A percentile compares a stretch with the other conserved stretches of the same genome.
These are phyloP conservation scores for Bombus breviceps DNA, from an alignment of 1,140 invertebrate genomes.

Conservation along the genomic window DNA sequence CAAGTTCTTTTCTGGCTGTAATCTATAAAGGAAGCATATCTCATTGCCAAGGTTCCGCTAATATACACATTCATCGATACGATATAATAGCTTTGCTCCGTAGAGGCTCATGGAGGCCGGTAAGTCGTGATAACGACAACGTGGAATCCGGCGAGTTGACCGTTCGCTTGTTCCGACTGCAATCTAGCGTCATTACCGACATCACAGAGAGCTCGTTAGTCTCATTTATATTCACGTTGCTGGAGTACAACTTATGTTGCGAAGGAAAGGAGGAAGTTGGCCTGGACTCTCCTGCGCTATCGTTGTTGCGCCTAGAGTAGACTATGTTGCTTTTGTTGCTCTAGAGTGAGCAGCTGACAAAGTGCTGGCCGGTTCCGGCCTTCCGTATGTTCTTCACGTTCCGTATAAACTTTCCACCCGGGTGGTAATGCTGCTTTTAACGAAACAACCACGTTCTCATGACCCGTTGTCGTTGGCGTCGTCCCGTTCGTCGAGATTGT, in stretches of 20 bases:
- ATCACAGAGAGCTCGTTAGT: constrained; percentile 82
- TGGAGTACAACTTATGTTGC: constrained; percentile 61
- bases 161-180: constrained; percentile 63
- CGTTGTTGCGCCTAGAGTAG: constrained; percentile 31
- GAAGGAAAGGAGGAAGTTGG: constrained; percentile 62
- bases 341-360: constrained; percentile 26
- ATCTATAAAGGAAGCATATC: not conserved
- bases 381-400: constrained; percentile 52
- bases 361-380: constrained; percentile 34
- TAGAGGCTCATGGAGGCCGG: not conserved
- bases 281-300: constrained; percentile 48
- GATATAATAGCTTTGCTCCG: not conserved
- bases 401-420: constrained; percentile 49
- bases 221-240: constrained; percentile 80
- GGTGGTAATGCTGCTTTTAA: constrained; percentile 51
- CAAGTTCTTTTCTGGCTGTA: not conserved
- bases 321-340: constrained; percentile 26
- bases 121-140: constrained; percentile 60
- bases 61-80: constrained; percentile 25
- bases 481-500: constrained; percentile 16
- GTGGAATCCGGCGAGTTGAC: constrained; percentile 56
- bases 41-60: constrained; percentile 9
- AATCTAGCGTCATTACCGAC: constrained; percentile 82
- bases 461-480: not conserved
- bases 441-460: constrained; percentile 40